A percentile compares a stretch with the other conserved stretches of the same genome.
phyloP scores from a whole-genome alignment of 2,797 vertebrate genomes.

The Pampus argenteus region DNA sequence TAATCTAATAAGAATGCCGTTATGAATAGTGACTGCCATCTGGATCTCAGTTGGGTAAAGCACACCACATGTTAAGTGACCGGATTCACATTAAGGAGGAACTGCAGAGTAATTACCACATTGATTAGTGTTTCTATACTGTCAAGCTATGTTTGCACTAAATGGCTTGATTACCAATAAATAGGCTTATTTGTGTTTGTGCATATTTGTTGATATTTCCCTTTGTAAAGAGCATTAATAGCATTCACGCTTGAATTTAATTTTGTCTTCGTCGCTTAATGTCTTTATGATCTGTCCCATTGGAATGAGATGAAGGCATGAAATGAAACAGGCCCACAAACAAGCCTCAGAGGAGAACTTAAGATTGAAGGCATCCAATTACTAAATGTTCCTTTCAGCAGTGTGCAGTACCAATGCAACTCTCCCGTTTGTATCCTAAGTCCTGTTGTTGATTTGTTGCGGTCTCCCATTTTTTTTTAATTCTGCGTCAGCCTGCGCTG shows the following conservation, averaged over 20 bases:
- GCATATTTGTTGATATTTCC: constrained; percentile 44
- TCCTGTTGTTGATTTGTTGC: constrained; percentile 61
- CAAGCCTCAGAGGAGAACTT: constrained; percentile 71
- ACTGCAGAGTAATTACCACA: constrained; percentile 58
- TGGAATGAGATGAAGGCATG: constrained; percentile 68
- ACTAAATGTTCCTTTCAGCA: constrained; percentile 66
- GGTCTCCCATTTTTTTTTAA: constrained; percentile 51
- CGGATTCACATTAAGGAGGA: constrained; percentile 59
- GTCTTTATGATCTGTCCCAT: constrained; percentile 68
- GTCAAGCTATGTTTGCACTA: constrained; percentile 49
- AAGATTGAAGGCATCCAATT: constrained; percentile 77
- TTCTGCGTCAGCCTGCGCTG: constrained; percentile 46
- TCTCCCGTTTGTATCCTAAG: constrained; percentile 47
- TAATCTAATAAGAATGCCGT: constrained; percentile 53
- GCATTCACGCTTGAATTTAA: constrained; percentile 57
- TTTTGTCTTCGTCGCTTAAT: constrained; percentile 65
- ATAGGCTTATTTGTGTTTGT: constrained; percentile 55
- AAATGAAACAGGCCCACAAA: constrained; percentile 74
- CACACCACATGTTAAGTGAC: constrained; percentile 62
- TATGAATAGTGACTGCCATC: constrained; percentile 60
- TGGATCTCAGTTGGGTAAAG: constrained; percentile 58
- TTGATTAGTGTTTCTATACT: constrained; percentile 58
- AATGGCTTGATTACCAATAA: constrained; percentile 65
- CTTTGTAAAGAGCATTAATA: constrained; percentile 54
- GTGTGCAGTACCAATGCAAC: constrained; percentile 40